Percentiles rank a stretch among this genome's conserved stretches.
These are phyloP conservation scores for Sylvicapra grimmia DNA, from an alignment of 2,113 vertebrate genomes.

Conservation along the genomic window DNA sequence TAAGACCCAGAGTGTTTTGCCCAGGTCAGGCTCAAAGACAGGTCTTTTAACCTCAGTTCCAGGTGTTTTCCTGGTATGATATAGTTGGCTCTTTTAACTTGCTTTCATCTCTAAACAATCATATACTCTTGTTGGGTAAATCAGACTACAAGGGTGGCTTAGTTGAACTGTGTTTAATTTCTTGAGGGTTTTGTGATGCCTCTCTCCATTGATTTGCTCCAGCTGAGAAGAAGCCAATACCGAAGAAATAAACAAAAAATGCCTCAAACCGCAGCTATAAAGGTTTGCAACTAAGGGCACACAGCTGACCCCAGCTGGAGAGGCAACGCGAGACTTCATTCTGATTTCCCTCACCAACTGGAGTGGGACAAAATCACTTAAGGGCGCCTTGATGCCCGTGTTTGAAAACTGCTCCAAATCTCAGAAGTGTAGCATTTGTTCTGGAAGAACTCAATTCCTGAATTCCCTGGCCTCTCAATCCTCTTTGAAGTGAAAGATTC, in stretches of 20 bases:
- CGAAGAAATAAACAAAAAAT: neutral
- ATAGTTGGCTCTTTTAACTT: neutral
- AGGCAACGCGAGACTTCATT: neutral
- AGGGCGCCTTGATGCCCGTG: neutral
- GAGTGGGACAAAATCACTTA: neutral
- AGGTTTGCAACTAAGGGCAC: neutral
- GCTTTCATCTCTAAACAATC: neutral
- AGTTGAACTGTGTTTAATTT: neutral
- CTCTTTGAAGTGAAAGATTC: conserved; percentile 29
- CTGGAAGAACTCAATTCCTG: neutral
- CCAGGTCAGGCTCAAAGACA: neutral
- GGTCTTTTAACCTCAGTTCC: neutral
- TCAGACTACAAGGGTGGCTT: neutral
- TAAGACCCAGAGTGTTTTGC: neutral
- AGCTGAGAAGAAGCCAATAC: neutral
- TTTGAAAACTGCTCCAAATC: conserved; percentile 2
- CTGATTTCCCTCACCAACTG: neutral
- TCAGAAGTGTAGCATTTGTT: neutral
- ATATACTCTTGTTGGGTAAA: neutral
- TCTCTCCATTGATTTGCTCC: conserved; percentile 6
- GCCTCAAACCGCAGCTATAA: neutral
- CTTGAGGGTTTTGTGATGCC: neutral
- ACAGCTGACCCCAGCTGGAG: neutral
- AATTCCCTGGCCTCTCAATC: neutral
- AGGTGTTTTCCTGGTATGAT: neutral